Base-by-base conservation (phyloP, 1,140 invertebrate genomes). In the Rhopalosiphum padi region DNA sequence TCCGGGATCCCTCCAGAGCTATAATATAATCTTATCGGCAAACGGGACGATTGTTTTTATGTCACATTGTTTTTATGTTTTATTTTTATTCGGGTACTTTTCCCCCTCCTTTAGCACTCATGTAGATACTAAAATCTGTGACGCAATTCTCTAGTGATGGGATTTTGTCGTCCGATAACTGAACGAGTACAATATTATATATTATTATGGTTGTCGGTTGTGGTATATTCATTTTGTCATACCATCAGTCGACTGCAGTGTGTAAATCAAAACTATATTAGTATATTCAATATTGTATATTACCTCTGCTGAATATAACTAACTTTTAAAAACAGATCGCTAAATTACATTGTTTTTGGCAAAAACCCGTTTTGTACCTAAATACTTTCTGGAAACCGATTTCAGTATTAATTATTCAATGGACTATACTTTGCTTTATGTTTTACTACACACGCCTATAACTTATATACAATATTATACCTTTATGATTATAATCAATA, bases 1-100 rank as follows among this genome's bases (percentile, higher is more conserved):
- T 68, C 55, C 30, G 60, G 60, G 30, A 68, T n/a, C 60, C 60
- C 60, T 77, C 11, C 30, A 53, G 51, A 88, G 46, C 48, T 88
- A 77, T n/a, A 51, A 88, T 88, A 51, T 51, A 53, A 88, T 88
- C 87, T 53, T 88, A 88, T 88, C 87, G 46, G 4, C 48, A 18
- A 23, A 88, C 86, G 30, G 23, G 3, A 53, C 87, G 18, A 88
- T 88, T 53, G 87, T 88, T 88, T 88, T 35, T 53, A 88, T 35
- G 46, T 37, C 46, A 7, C 87, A 23, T 23, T 88, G 15, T 53
- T 88, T 88, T 88, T 51, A 35, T 88, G 51, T 53, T 88, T 41
- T 41, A 41, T 41, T 41, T 23, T 21, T 88, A 88, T 88, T 35
- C 37, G 37, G 37, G 37, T 9, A 41, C 21, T 37, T 18, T 0